phyloP scores from a whole-genome alignment of 2,888 invertebrate species.

The Mesorhabditis sp. region DNA sequence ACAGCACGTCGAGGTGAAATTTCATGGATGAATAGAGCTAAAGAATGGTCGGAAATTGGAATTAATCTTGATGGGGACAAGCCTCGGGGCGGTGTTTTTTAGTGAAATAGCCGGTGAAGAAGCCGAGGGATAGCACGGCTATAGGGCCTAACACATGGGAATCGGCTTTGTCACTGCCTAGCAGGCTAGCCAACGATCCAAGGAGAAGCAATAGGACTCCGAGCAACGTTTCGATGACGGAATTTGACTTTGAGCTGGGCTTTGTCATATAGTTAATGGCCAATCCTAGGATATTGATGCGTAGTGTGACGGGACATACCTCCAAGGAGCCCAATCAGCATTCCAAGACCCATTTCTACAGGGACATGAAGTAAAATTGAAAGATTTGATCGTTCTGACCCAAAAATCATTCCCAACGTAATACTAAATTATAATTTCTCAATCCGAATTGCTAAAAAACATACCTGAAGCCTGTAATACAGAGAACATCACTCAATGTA shows the following conservation, averaged over 20 bases:
- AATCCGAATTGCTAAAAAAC: background rate
- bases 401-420: background rate
- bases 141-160: background rate
- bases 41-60: background rate
- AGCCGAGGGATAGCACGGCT: background rate
- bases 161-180: background rate
- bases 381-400: background rate
- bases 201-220: background rate
- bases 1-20: background rate
- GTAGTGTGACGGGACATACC: background rate
- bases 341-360: background rate
- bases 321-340: background rate
- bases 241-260: too few relatives aligned
- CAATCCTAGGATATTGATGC: background rate
- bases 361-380: slow-evolving; percentile 1
- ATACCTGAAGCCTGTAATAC: background rate
- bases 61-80: background rate
- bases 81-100: background rate
- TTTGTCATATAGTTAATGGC: too few relatives aligned
- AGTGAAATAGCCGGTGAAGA: background rate
- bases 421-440: background rate
- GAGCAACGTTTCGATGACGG: too few relatives aligned
- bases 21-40: background rate
- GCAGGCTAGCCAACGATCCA: background rate
- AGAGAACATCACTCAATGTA: slow-evolving; percentile 2